Conservation (phyloP, 2,888 invertebrate species). For the Daptonema setosum region DNA sequence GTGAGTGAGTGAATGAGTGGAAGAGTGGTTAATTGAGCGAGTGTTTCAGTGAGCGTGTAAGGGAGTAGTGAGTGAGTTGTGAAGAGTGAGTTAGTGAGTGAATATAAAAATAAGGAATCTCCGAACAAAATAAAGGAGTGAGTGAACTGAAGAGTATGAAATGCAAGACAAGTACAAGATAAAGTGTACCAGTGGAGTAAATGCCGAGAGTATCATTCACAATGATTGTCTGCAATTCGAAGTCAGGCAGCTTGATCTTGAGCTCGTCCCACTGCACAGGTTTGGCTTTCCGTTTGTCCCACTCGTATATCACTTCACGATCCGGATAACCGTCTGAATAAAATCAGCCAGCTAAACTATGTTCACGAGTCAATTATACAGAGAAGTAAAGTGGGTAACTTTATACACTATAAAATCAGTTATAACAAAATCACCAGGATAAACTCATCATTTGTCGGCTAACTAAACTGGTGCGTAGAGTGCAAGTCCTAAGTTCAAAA, state of each 20-base stretch:
- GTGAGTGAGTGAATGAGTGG: too few species aligned
- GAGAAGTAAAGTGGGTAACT: too few species aligned
- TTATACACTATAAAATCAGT: too few species aligned
- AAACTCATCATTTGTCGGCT: neutral
- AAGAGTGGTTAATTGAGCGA: too few species aligned
- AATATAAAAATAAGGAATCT: too few species aligned
- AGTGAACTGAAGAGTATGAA: neutral
- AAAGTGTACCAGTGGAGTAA: neutral
- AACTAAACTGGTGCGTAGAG: neutral
- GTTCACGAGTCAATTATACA: too few species aligned
- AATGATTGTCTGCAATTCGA: neutral
- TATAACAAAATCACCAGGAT: neutral
- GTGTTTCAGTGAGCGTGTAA: too few species aligned
- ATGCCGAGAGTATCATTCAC: neutral
- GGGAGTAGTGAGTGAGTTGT: too few species aligned
- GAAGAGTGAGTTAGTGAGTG: too few species aligned
- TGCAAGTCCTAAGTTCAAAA: too few species aligned
- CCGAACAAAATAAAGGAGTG: too few species aligned
- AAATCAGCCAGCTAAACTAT: too few species aligned
- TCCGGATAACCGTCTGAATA: constrained; percentile 21
- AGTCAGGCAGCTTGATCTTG: constrained; percentile 17
- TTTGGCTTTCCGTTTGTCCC: constrained; percentile 15
- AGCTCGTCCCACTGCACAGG: constrained; percentile 6
- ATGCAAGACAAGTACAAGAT: neutral
- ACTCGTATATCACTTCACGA: constrained; percentile 20